These are phyloP conservation scores for Parnassius smintheus DNA, from an alignment of 2,888 invertebrate genomes.

Conservation along the genomic window DNA sequence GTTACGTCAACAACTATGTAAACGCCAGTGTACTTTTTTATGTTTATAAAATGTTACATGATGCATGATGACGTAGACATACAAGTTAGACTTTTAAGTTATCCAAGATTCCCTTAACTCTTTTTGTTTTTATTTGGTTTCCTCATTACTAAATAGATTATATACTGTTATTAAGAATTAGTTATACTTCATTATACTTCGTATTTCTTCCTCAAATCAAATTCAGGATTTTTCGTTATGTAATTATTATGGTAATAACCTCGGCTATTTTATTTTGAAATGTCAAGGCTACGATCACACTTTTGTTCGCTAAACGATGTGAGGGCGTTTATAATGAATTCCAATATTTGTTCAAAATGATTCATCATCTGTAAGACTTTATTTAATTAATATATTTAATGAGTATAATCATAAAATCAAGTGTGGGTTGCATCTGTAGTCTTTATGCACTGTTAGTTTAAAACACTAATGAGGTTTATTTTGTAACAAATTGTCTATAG, in stretches of 20 bases:
- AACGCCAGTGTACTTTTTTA: no score
- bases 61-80: no score
- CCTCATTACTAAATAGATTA: slow-evolving; percentile 12
- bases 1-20: background rate
- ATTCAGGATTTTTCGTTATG: slow-evolving; percentile 47
- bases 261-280: slow-evolving; percentile 50
- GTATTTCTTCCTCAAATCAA: slow-evolving; percentile 50
- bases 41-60: no score
- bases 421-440: slow-evolving; percentile 32
- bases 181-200: slow-evolving; percentile 36
- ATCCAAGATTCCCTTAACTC: background rate
- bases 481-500: no score
- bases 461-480: no score
- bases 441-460: background rate
- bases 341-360: slow-evolving; percentile 31
- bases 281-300: slow-evolving; percentile 59
- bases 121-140: slow-evolving; percentile 2
- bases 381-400: slow-evolving; percentile 49
- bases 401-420: slow-evolving; percentile 25
- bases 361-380: slow-evolving; percentile 44
- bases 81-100: no score
- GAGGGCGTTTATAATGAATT: slow-evolving; percentile 18
- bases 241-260: slow-evolving; percentile 50
- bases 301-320: slow-evolving; percentile 55
- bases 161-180: slow-evolving; percentile 30